A percentile compares a stretch with the other conserved stretches of the same genome.
Conservation (phyloP, 1,140 invertebrate genomes). For the Trinorchestia longiramus region DNA sequence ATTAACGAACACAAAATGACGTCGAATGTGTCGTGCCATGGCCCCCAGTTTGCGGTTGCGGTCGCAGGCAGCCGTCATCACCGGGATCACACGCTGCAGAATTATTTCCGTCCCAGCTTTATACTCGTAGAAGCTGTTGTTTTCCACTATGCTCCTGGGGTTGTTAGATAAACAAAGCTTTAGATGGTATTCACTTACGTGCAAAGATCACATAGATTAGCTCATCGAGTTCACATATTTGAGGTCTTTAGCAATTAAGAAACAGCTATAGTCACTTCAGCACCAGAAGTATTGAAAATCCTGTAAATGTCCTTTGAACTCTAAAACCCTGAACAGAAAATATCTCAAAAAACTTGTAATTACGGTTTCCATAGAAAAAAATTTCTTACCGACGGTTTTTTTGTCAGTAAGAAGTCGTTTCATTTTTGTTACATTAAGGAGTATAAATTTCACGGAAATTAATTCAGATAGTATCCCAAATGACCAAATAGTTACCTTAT, state of each 20-base stretch:
- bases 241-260: not conserved
- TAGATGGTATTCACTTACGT: not conserved
- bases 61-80: conserved; percentile 53
- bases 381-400: not conserved
- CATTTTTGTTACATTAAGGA: not conserved
- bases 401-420: not conserved
- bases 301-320: too few species aligned
- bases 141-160: conserved; percentile 60
- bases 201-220: not conserved
- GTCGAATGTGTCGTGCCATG: conserved; percentile 56
- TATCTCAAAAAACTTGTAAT: not conserved
- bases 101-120: conserved; percentile 45
- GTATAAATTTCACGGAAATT: not conserved
- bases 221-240: not conserved
- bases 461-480: not conserved
- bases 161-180: not conserved
- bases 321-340: too few species aligned
- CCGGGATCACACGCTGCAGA: conserved; percentile 58
- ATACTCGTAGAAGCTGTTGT: conserved; percentile 55
- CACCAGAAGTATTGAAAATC: too few species aligned
- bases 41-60: not conserved
- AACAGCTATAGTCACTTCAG: not conserved
- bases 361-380: not conserved
- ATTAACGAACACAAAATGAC: conserved; percentile 59
- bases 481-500: conserved; percentile 55